Conservation (phyloP, 2,797 vertebrate species). For the Spizella passerina region DNA sequence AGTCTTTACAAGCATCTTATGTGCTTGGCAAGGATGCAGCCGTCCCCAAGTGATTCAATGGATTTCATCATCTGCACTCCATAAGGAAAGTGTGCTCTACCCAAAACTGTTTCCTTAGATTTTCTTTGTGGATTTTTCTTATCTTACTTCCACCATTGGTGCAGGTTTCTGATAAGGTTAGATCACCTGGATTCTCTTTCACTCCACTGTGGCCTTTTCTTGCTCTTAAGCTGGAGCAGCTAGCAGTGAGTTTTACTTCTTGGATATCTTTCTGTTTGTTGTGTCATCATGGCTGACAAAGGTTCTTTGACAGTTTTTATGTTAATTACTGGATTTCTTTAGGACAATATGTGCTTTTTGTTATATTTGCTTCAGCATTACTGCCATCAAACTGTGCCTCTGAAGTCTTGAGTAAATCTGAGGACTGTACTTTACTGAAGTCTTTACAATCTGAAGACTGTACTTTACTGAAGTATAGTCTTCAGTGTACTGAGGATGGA, state of each 20-base stretch:
- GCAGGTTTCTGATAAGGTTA: background rate
- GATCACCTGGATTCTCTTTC: background rate
- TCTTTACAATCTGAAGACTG: background rate
- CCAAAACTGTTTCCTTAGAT: background rate
- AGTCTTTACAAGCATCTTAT: background rate
- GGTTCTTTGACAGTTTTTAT: background rate
- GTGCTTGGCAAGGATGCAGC: background rate
- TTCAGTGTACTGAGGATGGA: background rate
- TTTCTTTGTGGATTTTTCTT: background rate
- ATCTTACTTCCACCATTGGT: background rate
- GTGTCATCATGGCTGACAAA: background rate
- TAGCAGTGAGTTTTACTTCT: background rate
- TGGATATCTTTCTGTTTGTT: background rate
- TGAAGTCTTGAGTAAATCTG: background rate
- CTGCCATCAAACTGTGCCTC: background rate
- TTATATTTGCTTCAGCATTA: background rate
- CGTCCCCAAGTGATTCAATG: fast-evolving
- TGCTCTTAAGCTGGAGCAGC: background rate
- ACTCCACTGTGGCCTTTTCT: background rate
- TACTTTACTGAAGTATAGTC: background rate
- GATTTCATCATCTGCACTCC: background rate
- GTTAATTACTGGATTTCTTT: background rate
- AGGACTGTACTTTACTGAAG: background rate
- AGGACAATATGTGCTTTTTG: background rate
- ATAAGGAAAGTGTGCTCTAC: background rate